Conservation (phyloP, 2,113 vertebrate genomes). For the Scartelaos histophorus region DNA sequence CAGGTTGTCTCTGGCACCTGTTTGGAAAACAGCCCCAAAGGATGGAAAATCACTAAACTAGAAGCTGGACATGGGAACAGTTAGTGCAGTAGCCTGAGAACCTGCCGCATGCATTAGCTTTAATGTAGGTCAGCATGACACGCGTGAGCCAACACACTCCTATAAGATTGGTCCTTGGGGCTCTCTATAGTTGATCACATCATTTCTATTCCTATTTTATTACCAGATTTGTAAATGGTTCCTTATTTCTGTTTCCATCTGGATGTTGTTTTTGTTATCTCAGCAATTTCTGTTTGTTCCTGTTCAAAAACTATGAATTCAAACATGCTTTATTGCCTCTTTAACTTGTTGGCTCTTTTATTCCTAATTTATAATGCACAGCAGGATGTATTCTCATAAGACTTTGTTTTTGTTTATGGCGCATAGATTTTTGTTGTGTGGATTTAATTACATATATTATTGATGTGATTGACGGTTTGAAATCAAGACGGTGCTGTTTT, state of each 20-base stretch:
- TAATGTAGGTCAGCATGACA: constrained; percentile 6
- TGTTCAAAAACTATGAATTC: not conserved
- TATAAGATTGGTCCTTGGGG: constrained; percentile 4
- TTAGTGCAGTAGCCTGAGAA: constrained; percentile 8
- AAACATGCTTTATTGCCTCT: not conserved
- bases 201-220: not conserved
- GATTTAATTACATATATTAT: no score
- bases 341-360: not conserved
- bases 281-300: not conserved
- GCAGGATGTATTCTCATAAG: not conserved
- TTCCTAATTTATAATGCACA: not conserved
- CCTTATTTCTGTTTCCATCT: constrained; percentile 6
- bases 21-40: not conserved
- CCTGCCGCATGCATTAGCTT: constrained; percentile 7
- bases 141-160: not conserved
- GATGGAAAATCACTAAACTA: constrained; percentile 2
- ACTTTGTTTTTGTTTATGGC: not conserved
- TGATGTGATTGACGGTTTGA: not conserved
- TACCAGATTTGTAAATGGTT: constrained; percentile 1
- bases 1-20: not conserved
- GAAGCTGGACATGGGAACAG: not conserved
- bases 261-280: not conserved
- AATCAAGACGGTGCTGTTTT: not conserved
- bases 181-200: not conserved
- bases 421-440: not conserved